These are phyloP conservation scores for Hirtodrosophila alboralis DNA, from an alignment of 2,888 invertebrate species.

Conservation along the genomic window DNA sequence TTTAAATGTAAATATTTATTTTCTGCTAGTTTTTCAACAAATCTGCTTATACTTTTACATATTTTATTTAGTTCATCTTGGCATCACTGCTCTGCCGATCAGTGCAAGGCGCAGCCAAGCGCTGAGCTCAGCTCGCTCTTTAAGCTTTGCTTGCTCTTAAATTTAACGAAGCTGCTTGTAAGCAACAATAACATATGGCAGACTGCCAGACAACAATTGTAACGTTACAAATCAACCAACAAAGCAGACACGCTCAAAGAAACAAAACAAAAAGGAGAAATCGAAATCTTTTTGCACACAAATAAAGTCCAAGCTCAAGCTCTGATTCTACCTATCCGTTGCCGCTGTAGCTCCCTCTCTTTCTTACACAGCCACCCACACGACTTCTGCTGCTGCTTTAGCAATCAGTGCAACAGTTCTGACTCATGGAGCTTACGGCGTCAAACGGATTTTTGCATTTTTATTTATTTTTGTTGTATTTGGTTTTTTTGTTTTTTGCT, in stretches of 20 bases:
- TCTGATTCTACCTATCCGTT: conserved; percentile 5
- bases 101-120: conserved; percentile 11
- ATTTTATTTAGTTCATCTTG: background rate
- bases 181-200: conserved; percentile 29
- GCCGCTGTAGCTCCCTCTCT: background rate
- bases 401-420: conserved; percentile 73
- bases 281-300: conserved; percentile 57
- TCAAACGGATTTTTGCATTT: conserved; percentile 77
- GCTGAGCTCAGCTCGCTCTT: conserved; percentile 35
- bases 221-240: conserved; percentile 56
- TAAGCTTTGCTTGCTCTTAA: conserved; percentile 44
- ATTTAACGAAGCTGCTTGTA: conserved; percentile 27
- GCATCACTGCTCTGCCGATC: conserved; percentile 3
- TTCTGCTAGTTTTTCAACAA: too few relatives aligned
- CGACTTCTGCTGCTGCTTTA: conserved; percentile 26
- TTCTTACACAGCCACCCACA: conserved; percentile 8
- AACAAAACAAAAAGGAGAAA: conserved; percentile 60
- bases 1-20: too few relatives aligned
- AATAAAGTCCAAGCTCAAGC: conserved; percentile 44
- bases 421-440: conserved; percentile 72
- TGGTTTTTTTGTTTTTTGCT: conserved; percentile 30
- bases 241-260: conserved; percentile 61
- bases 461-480: conserved; percentile 40
- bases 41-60: too few relatives aligned
- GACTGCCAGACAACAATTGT: conserved; percentile 24